Conservation (phyloP, 2,888 invertebrate genomes). For the Argyra leucocephala region DNA sequence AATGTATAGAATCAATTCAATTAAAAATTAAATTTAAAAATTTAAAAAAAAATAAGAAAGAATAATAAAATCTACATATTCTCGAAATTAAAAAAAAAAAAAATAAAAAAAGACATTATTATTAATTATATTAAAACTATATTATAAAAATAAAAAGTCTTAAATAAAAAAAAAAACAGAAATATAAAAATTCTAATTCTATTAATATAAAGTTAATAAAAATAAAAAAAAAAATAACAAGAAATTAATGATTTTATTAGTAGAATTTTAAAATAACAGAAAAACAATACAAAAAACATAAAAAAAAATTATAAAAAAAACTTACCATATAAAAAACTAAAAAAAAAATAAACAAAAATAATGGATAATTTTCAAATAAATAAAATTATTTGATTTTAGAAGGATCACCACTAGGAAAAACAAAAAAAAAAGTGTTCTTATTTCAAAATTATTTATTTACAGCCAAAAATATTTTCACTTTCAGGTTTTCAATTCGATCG, state of each 20-base stretch:
- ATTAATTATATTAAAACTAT: no score
- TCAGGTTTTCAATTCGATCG: no score
- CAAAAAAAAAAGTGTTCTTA: background rate
- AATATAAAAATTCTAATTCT: slow-evolving; percentile 14
- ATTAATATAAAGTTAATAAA: slow-evolving; percentile 12
- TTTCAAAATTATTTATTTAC: no score
- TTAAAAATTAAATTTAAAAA: background rate
- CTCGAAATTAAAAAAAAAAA: slow-evolving; percentile 13
- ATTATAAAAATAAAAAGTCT: slow-evolving; percentile 16
- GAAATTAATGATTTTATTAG: background rate
- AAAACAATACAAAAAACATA: slow-evolving; percentile 8
- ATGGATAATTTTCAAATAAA: slow-evolving; percentile 14
- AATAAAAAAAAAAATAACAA: slow-evolving; percentile 12
- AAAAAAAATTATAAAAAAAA: no score
- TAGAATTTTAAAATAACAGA: slow-evolving; percentile 17
- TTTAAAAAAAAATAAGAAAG: background rate
- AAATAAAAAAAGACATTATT: slow-evolving; percentile 16
- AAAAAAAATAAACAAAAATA: slow-evolving; percentile 18
- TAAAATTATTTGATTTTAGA: slow-evolving; percentile 8
- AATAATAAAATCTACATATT: slow-evolving; percentile 6
- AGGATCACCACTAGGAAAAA: slow-evolving; percentile 6
- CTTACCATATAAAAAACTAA: slow-evolving; percentile 14
- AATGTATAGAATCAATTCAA: background rate
- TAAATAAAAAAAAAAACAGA: slow-evolving; percentile 14
- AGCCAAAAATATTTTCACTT: no score